phyloP scores from a whole-genome alignment of 2,797 vertebrate species.

The Lutjanus argentimaculatus region DNA sequence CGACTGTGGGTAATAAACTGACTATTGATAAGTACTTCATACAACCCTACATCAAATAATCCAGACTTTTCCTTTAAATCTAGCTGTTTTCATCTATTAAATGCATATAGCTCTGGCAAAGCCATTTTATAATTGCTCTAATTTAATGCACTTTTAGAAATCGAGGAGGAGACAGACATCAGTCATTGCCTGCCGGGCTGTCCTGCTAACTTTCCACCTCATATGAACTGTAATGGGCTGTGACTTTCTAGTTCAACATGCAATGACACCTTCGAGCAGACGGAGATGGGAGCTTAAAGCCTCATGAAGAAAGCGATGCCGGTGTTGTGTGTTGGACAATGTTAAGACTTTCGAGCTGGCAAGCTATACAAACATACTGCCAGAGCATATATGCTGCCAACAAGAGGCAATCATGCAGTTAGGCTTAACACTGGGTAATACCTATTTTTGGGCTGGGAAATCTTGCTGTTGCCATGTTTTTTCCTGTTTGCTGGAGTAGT shows the following conservation, averaged over 20 bases:
- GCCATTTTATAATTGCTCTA: conserved; percentile 59
- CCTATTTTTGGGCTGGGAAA: conserved; percentile 42
- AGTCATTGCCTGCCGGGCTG: conserved; percentile 64
- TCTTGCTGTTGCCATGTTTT: conserved; percentile 39
- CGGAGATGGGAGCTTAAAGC: conserved; percentile 40
- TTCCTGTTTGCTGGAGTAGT: conserved; percentile 36
- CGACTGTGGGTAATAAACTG: too few relatives aligned
- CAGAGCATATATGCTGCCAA: conserved; percentile 57
- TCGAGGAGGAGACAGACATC: conserved; percentile 67
- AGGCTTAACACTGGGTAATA: conserved; percentile 55
- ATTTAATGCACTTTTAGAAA: conserved; percentile 70
- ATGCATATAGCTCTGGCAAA: conserved; percentile 33
- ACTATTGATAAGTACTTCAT: too few relatives aligned
- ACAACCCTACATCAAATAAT: too few relatives aligned
- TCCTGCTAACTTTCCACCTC: conserved; percentile 75
- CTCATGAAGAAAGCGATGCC: conserved; percentile 42
- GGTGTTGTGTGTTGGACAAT: conserved; percentile 51
- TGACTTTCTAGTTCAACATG: conserved; percentile 73
- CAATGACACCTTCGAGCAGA: conserved; percentile 65
- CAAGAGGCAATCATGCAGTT: conserved; percentile 62
- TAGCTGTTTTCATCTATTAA: conserved; percentile 53
- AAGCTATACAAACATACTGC: conserved; percentile 47
- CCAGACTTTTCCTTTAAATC: conserved; percentile 17
- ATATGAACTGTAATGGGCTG: conserved; percentile 77
- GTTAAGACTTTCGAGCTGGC: conserved; percentile 50